Evolutionary conservation across 1,140 invertebrate genomes (phyloP).

Genomic region (Zaprionus inermis): DNA sequence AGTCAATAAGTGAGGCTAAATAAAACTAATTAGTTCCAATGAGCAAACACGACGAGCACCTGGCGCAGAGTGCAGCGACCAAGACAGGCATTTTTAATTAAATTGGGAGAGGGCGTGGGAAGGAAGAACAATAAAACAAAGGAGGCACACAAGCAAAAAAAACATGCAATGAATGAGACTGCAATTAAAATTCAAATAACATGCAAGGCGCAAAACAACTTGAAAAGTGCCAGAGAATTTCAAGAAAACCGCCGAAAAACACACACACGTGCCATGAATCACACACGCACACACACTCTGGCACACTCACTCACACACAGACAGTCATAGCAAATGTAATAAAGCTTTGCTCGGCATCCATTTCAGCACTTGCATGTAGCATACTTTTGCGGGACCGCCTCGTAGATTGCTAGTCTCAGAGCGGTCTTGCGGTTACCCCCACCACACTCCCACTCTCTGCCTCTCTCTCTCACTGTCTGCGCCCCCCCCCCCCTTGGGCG

Average conservation of each 20-base stretch:
- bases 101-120: constrained; percentile 32
- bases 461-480: neutral
- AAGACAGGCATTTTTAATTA: constrained; percentile 74
- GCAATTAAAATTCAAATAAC: constrained; percentile 83
- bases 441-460: neutral
- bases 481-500: constrained; percentile 13
- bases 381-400: constrained; percentile 37
- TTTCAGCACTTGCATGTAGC: constrained; percentile 46
- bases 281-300: constrained; percentile 45
- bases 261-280: constrained; percentile 54
- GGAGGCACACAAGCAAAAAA: constrained; percentile 70
- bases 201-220: constrained; percentile 69
- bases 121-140: constrained; percentile 70
- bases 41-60: constrained; percentile 66
- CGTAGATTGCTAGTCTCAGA: constrained; percentile 38
- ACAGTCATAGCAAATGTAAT: constrained; percentile 65
- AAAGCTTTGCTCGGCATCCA: constrained; percentile 67
- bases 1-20: constrained; percentile 71
- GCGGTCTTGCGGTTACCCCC: constrained; percentile 36
- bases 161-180: constrained; percentile 76
- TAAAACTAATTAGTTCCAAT: constrained; percentile 81
- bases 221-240: constrained; percentile 72
- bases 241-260: constrained; percentile 73
- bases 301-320: constrained; percentile 42
- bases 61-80: constrained; percentile 29